These are phyloP conservation scores for Colistium nudipinnis DNA, from an alignment of 2,113 vertebrate species.

Conservation along the genomic window DNA sequence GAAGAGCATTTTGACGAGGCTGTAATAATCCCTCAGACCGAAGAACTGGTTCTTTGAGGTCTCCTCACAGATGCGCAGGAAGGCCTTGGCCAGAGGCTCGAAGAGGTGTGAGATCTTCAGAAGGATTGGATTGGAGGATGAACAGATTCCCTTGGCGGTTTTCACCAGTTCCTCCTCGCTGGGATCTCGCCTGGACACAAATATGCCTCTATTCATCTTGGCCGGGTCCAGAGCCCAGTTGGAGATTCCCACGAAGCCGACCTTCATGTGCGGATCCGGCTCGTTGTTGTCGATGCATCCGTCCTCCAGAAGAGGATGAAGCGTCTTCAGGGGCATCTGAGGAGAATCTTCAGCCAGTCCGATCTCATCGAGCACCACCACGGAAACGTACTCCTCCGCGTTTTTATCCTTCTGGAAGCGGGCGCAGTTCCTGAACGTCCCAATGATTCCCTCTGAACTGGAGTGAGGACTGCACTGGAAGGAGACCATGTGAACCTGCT, in stretches of 20 bases:
- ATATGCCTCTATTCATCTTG: constrained; percentile 86
- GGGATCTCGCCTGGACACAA: constrained; percentile 83
- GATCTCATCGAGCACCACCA: constrained; percentile 85
- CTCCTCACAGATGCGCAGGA: constrained; percentile 71
- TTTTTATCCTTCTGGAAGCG: constrained; percentile 84
- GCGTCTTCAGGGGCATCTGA: constrained; percentile 84
- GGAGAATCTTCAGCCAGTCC: constrained; percentile 85
- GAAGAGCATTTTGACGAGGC: constrained; percentile 83
- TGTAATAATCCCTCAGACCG: constrained; percentile 84
- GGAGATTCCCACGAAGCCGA: constrained; percentile 85
- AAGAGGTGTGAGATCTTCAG: constrained; percentile 78
- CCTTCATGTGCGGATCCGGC: constrained; percentile 81
- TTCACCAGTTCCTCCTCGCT: constrained; percentile 80
- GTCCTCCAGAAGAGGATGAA: constrained; percentile 85
- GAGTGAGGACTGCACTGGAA: constrained; percentile 87
- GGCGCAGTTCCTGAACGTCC: constrained; percentile 82
- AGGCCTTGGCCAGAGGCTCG: constrained; percentile 77
- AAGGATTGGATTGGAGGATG: constrained; percentile 57
- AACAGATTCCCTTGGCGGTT: constrained; percentile 83
- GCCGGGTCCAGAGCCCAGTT: constrained; percentile 87
- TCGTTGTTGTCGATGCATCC: constrained; percentile 82
- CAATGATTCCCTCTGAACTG: constrained; percentile 84
- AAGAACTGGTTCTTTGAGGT: constrained; percentile 79
- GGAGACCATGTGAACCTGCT: constrained; percentile 84
- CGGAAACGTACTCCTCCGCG: constrained; percentile 82